Evolutionary conservation across 2,888 invertebrate genomes (phyloP), one percentile per base, ranked within the genome.

Genomic region (Apamea sordens): DNA sequence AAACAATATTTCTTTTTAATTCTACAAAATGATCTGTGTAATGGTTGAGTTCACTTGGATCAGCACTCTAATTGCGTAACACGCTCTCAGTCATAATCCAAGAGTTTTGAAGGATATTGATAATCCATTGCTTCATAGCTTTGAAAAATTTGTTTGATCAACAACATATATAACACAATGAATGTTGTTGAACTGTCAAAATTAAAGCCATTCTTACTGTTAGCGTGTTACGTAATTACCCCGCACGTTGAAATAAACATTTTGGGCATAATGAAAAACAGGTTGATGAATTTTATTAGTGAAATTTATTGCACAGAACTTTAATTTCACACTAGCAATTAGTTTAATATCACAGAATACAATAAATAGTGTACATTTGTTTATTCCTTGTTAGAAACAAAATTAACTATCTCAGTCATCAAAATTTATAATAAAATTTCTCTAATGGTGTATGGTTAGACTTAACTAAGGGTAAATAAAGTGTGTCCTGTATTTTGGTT

Each of bases 261-360:
- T 56, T 28, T 0, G 8, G 47, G 59, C 15, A 32, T 72, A 63
- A 70, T 67, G 15, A 78, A 73, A 81, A 77, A 64, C 67, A 65
- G 32, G 0, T 47, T 56, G 0, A 63, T 73, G 41, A 63, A 63
- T 77, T 89, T 79, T 78, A 71, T 72, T 76, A 69, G 76, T 84
- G 81, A 88, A 81, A 77, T 86, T 87, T 84, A 88, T 86, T 89
- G 79, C 84, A 88, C 83, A 86, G 76, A 85, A 79, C 71, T 83
- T 83, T 69, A 86, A 83, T 89, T 80, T 89, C 82, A 85, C 84
- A 80, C 73, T 65, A 83, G 68, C n/a, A 82, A 82, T 86, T 91
- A 90, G 88, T 88, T 89, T 92, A 92, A 92, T 93, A 93, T 93
- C 93, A 93, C 93, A 93, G 93, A 86, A 88, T 90, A 91, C 86